These are phyloP conservation scores for Pterois miles DNA, from an alignment of 2,797 vertebrate species.

Conservation along the genomic window DNA sequence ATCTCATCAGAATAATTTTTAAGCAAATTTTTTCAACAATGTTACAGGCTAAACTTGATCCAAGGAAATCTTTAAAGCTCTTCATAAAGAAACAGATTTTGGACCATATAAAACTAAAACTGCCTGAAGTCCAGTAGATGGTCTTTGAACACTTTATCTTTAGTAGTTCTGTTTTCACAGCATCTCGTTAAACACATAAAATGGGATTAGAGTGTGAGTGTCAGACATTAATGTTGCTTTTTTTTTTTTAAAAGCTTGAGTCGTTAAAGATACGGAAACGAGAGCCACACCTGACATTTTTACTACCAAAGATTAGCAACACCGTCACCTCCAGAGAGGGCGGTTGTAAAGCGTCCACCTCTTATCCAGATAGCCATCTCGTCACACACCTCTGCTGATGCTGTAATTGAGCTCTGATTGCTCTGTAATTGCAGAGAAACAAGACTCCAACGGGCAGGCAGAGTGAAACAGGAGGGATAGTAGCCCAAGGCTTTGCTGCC, in stretches of 20 bases:
- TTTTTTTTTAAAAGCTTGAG: background rate
- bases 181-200: slow-evolving; percentile 7
- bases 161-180: background rate
- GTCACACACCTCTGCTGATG: slow-evolving; percentile 75
- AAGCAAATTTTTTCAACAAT: background rate
- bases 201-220: background rate
- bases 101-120: background rate
- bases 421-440: slow-evolving; percentile 76
- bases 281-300: slow-evolving; percentile 55
- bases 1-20: background rate
- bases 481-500: slow-evolving; percentile 39
- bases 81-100: background rate
- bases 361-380: slow-evolving; percentile 65
- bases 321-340: slow-evolving; percentile 60
- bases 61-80: background rate
- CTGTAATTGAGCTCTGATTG: slow-evolving; percentile 75
- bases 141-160: background rate
- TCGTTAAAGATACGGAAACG: background rate
- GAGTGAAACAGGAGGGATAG: slow-evolving; percentile 41
- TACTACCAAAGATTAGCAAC: slow-evolving; percentile 59
- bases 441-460: slow-evolving; percentile 51
- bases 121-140: background rate
- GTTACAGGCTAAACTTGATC: background rate
- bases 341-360: slow-evolving; percentile 55
- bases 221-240: background rate